Evolutionary conservation across 2,113 vertebrate species (phyloP), one percentile per base, ranked within the genome.

Genomic region (Hippocampus comes): DNA sequence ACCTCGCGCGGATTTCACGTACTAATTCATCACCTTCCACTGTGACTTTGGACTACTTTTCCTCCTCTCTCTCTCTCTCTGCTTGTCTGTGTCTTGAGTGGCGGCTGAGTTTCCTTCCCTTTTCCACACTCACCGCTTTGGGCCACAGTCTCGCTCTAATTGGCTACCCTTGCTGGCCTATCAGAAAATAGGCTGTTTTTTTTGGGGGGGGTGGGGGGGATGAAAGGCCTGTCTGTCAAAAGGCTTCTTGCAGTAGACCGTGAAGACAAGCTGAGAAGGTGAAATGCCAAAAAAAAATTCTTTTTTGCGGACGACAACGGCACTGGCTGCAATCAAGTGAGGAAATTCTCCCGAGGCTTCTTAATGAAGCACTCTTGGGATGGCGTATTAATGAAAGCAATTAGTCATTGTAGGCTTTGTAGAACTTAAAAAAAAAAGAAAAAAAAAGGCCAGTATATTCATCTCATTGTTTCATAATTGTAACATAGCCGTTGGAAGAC

Each of bases 321-420:
- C 63, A 79, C 83, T 78, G 91, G 30, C 78, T 84, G 92, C 88
- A 94, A 94, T 94, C 92, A 94, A 92, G 89, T 82, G 87, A 89
- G 91, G 90, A 93, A 89, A 92, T 92, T 90, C 90, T 92, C 92
- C 74, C 1, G 73, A 89, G 92, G 82, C 85, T 87, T 86, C 38
- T 70, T 89, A 89, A 93, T 93, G 91, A 93, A 93, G 93, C 92
- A 93, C 85, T 80, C 86, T 76, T 78, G 88, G 85, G 90, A 92
- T 90, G 88, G 89, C 86, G 78, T 91, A 92, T 93, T 90, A 92
- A 92, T 92, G 90, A 92, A 91, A 90, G 88, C 89, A 90, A 93
- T 92, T 90, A 92, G 91, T 92, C 87, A 92, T 88, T 91, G 88
- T 85, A 86, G 89, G 51, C 15, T 5, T 15, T 49, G 9, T 10